Conservation (phyloP, 2,888 invertebrate species). For the Xylota segnis region DNA sequence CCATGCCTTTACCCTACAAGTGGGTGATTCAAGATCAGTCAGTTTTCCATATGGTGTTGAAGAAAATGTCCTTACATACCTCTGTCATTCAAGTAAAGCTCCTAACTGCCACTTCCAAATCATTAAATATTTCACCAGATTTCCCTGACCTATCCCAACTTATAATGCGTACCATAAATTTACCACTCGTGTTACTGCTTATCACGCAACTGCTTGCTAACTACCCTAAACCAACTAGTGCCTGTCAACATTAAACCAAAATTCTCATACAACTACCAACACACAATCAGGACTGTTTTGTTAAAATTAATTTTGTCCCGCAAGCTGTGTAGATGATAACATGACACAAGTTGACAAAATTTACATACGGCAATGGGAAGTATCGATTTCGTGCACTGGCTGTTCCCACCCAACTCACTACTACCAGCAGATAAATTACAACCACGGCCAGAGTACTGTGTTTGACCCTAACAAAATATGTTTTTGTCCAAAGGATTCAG, state of each 20-base stretch:
- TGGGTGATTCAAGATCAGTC: too few species aligned
- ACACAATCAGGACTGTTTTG: conserved; percentile 11
- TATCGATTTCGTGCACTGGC: conserved; percentile 35
- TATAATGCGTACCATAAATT: neutral
- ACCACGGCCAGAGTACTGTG: conserved; percentile 30
- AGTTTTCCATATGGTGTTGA: too few species aligned
- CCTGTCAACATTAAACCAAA: conserved; percentile 1
- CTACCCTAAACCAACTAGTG: neutral
- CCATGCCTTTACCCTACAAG: too few species aligned
- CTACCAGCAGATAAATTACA: conserved; percentile 39
- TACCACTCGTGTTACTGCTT: neutral
- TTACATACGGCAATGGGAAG: conserved; percentile 34
- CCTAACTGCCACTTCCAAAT: neutral
- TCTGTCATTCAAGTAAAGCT: neutral
- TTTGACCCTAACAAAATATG: conserved; percentile 45
- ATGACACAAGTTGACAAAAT: conserved; percentile 59
- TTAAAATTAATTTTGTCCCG: conserved; percentile 55
- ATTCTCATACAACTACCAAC: neutral
- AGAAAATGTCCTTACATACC: too few species aligned
- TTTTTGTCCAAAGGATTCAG: conserved; percentile 31
- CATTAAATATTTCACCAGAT: neutral
- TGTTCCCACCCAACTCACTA: neutral
- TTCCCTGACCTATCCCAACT: neutral
- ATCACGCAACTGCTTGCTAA: conserved; percentile 15
- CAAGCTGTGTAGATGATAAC: conserved; percentile 41